Percentiles rank a stretch among this genome's conserved stretches.
Conservation (phyloP, 1,140 invertebrate species). For the Chelonus insularis region DNA sequence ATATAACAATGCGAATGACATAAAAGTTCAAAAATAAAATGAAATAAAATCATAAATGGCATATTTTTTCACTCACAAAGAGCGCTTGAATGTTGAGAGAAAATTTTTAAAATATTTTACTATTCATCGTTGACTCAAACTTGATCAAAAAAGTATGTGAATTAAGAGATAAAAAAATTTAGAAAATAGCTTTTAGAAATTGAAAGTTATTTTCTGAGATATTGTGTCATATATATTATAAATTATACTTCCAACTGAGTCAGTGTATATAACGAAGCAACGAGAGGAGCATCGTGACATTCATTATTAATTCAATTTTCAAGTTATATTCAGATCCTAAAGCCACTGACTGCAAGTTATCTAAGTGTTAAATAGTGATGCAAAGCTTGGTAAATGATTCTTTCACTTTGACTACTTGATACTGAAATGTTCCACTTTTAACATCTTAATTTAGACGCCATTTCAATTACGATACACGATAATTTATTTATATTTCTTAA, state of each 20-base stretch:
- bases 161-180: no score
- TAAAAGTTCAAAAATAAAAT: neutral
- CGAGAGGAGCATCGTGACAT: neutral
- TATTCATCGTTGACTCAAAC: no score
- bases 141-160: no score
- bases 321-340: neutral
- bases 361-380: constrained; percentile 5
- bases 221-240: no score
- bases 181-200: neutral
- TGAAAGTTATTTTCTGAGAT: neutral
- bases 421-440: neutral
- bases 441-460: no score
- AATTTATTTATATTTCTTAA: no score
- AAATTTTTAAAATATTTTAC: no score
- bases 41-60: neutral
- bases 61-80: no score
- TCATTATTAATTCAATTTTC: constrained; percentile 29
- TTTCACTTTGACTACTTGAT: neutral
- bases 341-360: constrained; percentile 13
- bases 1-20: neutral
- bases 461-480: no score
- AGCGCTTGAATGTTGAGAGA: no score
- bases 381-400: constrained; percentile 2
- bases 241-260: neutral
- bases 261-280: constrained; percentile 9